Base-by-base conservation (phyloP, 2,113 vertebrate species). In the Datnioides undecimradiatus region DNA sequence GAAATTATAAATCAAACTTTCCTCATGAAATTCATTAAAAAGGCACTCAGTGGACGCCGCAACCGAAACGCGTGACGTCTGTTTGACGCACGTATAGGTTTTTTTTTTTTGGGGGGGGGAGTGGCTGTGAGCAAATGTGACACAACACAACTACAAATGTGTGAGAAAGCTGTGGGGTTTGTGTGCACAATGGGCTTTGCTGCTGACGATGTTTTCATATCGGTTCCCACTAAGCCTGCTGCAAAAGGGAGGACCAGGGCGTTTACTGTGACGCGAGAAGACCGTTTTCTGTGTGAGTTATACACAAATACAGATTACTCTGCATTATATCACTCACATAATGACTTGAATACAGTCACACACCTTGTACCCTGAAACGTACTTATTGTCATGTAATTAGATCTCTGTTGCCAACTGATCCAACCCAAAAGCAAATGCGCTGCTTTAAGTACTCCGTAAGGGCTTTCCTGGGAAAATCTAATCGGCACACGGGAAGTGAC, bases 121-220 rank as follows among this genome's bases (percentile, higher is more conserved):
- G 77, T 36, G 58, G 25, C 55, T 31, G 33, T 66, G 80, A 84
- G 73, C 4, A 13, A 54, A 69, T 51, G 48, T 48, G 62, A 84
- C 79, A 84, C 79, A 52, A 45, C 55, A 46, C 21, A 49, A 31
- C 16, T 43, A 55, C 57, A 51, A n/a, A 76, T 16, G 63, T 49
- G 43, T 49, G 63, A 73, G 78, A 36, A 68, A 62, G 78, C 11
- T 11, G n/a, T 58, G 41, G 48, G 55, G 29, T 69, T 77, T 80
- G 45, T 45, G 71, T 76, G 78, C 57, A 87, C 84, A 87, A 55
- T 66, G 63, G 49, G 70, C 52, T 79, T 57, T 76, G 74, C 57
- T 36, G 67, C 48, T 36, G 14, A 55, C 54, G 3, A 63, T 58
- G 60, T 65, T 88, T 84, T 83, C 41, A 69, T 68, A 82, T 62